Conservation (phyloP, 1,140 invertebrate genomes). For the Camponotus pennsylvanicus region DNA sequence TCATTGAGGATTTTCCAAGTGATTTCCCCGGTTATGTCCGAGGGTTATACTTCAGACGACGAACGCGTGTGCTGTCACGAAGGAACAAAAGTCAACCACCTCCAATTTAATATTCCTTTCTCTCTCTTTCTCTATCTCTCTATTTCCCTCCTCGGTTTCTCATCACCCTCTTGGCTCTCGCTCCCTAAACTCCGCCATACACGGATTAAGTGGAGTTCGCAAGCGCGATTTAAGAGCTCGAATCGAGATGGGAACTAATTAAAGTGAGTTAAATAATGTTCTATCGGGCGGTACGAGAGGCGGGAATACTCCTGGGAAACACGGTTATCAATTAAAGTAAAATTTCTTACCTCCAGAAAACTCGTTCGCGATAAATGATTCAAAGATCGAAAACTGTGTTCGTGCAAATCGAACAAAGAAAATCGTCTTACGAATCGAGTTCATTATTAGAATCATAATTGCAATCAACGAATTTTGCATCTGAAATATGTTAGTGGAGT, state of each 20-base stretch:
- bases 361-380: slow-evolving; percentile 33
- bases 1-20: slow-evolving; percentile 80
- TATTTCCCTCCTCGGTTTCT: neutral
- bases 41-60: slow-evolving; percentile 69
- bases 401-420: slow-evolving; percentile 13
- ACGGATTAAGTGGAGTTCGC: slow-evolving; percentile 38
- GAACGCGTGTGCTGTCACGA: slow-evolving; percentile 60
- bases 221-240: slow-evolving; percentile 46
- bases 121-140: neutral
- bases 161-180: neutral
- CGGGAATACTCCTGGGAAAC: slow-evolving; percentile 13
- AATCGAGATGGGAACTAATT: slow-evolving; percentile 52
- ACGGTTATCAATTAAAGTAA: slow-evolving; percentile 53
- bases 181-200: slow-evolving; percentile 7
- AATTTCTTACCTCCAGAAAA: slow-evolving; percentile 33
- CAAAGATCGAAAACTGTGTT: slow-evolving; percentile 26
- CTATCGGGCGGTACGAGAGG: neutral
- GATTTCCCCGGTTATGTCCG: slow-evolving; percentile 78
- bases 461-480: neutral
- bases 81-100: slow-evolving; percentile 66
- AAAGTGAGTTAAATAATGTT: slow-evolving; percentile 59
- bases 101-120: slow-evolving; percentile 70
- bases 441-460: slow-evolving; percentile 32
- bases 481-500: slow-evolving; percentile 2
- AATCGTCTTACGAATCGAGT: slow-evolving; percentile 22